phyloP scores from a whole-genome alignment of 2,888 invertebrate species.

The Stenoptilia bipunctidactyla region DNA sequence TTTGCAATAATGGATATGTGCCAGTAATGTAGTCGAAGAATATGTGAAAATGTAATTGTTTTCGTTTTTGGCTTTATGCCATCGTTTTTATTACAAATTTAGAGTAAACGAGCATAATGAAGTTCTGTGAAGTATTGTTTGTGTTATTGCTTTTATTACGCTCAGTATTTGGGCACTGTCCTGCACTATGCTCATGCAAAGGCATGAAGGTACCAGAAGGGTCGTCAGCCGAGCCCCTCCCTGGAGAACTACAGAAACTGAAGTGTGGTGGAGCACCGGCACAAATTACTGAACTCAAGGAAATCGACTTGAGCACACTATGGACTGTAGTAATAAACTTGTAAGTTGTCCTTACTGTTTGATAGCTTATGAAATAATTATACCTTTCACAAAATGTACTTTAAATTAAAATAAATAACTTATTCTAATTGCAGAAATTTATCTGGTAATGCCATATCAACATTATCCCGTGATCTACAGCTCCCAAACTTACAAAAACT shows the following conservation, averaged over 20 bases:
- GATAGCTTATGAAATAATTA: neutral
- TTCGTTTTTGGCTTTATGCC: slow-evolving; percentile 63
- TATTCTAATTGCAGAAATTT: slow-evolving; percentile 69
- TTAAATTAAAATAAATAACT: neutral
- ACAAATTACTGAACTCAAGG: slow-evolving; percentile 71
- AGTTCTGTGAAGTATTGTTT: slow-evolving; percentile 32
- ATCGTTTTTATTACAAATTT: slow-evolving; percentile 47
- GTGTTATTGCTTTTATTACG: slow-evolving; percentile 20
- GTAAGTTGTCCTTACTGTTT: slow-evolving; percentile 67
- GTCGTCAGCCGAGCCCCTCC: slow-evolving; percentile 57
- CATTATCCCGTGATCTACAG: slow-evolving; percentile 72
- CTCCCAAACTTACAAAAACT: slow-evolving; percentile 77
- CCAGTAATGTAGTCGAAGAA: slow-evolving; percentile 36
- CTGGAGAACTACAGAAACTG: slow-evolving; percentile 71
- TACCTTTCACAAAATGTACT: neutral
- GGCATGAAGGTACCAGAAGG: slow-evolving; percentile 69
- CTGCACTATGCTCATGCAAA: slow-evolving; percentile 67
- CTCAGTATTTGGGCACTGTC: slow-evolving; percentile 32
- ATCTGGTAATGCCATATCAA: slow-evolving; percentile 74
- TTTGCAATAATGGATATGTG: slow-evolving; percentile 17
- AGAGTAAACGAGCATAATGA: slow-evolving; percentile 46
- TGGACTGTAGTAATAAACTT: slow-evolving; percentile 74
- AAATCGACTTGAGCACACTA: slow-evolving; percentile 73
- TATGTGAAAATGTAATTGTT: slow-evolving; percentile 63
- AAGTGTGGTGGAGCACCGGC: slow-evolving; percentile 74